Base-by-base conservation (phyloP, 2,797 vertebrate species). In the Erpetoichthys calabaricus region DNA sequence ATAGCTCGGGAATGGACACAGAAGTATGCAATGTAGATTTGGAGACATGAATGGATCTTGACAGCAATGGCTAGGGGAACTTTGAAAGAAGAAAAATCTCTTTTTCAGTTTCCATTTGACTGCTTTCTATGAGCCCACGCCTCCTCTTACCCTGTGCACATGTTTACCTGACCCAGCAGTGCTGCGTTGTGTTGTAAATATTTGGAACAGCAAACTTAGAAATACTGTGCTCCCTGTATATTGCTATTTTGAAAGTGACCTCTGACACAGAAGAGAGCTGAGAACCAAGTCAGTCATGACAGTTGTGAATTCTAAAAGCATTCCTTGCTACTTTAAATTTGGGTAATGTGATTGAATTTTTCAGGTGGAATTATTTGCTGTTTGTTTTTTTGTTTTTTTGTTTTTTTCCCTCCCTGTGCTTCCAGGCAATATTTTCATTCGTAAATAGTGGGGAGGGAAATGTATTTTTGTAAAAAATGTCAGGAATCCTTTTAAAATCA, bases 1-100 rank as follows among this genome's bases (percentile, higher is more conserved):
- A 94, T 95, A 96, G 94, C 92, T 89, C 92, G 93, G 85, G 94
- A 98, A 96, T 98, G 92, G 94, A 98, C 94, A 91, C 93, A 97
- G 92, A 98, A 98, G 92, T 96, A 98, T 89, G 94, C 93, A 82
- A 97, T 97, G 92, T 98, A 94, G 92, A 91, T 86, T 87, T 85
- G 89, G 87, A 81, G 87, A 86, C 72, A 86, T 89, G 86, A 87
- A 92, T 88, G 76, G 75, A 90, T 87, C 88, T 94, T 91, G 91
- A 89, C 86, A 81, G 89, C 87, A 81, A 91, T 88, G 86, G 85
- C 84, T 92, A 90, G 90, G 88, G 91, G 89, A 92, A 90, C 88
- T 91, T 89, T 89, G 89, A 91, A 91, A 86, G 84, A 92, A 88
- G 94, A 77, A 74, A 89, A 88, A 84, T 87, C 89, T 91, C n/a